A percentile compares a stretch with the other conserved stretches of the same genome.
These are phyloP conservation scores for Gopherus flavomarginatus DNA, from an alignment of 2,113 vertebrate species.

Conservation along the genomic window DNA sequence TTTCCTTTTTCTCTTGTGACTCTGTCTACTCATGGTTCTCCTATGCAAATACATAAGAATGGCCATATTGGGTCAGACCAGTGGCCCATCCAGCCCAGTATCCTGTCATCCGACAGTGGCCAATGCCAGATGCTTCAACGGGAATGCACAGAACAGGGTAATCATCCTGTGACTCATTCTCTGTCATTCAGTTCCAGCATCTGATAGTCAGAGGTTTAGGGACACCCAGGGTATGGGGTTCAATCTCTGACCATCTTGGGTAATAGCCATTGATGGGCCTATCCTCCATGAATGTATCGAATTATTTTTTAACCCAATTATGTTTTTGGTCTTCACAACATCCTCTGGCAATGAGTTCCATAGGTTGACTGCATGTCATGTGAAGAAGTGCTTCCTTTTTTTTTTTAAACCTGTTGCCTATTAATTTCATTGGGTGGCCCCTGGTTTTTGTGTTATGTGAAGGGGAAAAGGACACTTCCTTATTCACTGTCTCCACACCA, in stretches of 20 bases:
- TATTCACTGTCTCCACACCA: background rate
- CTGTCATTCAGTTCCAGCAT: background rate
- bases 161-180: background rate
- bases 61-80: background rate
- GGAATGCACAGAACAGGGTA: background rate
- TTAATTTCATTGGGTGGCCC: background rate
- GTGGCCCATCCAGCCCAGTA: background rate
- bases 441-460: background rate
- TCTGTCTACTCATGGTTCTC: background rate
- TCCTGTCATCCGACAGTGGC: background rate
- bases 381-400: background rate
- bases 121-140: background rate
- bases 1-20: background rate
- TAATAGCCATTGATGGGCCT: background rate
- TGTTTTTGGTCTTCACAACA: background rate
- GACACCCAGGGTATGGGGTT: background rate
- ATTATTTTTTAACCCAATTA: background rate
- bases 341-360: background rate
- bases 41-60: background rate
- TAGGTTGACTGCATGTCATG: background rate
- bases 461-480: background rate
- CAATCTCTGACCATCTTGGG: background rate
- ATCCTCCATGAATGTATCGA: background rate
- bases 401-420: background rate
- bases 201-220: background rate